These are phyloP conservation scores for Motacilla alba DNA, from an alignment of 2,113 vertebrate species.

Conservation along the genomic window DNA sequence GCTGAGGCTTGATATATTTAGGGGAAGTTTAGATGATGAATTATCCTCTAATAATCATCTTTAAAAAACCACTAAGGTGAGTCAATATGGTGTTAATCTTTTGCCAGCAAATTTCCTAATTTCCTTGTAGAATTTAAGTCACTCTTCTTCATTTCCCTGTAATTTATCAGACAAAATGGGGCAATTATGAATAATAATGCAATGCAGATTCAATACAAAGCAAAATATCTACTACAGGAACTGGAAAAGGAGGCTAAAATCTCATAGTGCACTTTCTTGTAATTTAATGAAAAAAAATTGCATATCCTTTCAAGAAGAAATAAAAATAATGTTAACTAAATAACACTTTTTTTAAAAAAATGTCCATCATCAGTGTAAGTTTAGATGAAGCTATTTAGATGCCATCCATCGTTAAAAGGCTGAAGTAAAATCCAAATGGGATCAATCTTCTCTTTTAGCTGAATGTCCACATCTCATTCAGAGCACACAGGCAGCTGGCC, in stretches of 20 bases:
- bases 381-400: not conserved
- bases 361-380: not conserved
- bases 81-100: not conserved
- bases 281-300: not conserved
- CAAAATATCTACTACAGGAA: not conserved
- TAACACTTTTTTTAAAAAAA: not conserved
- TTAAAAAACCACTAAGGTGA: not conserved
- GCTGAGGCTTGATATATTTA: not conserved
- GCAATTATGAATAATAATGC: not conserved
- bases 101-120: not conserved
- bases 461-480: not conserved
- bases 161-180: not conserved
- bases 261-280: not conserved
- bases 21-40: not conserved
- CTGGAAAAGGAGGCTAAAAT: not conserved
- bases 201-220: not conserved
- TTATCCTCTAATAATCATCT: not conserved
- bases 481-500: not conserved
- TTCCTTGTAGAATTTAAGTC: not conserved
- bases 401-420: not conserved
- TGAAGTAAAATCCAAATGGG: not conserved
- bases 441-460: not conserved
- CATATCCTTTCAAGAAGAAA: not conserved
- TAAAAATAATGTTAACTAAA: not conserved
- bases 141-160: not conserved